These are phyloP conservation scores for Petromus typicus DNA, from an alignment of 2,113 vertebrate genomes.

Conservation along the genomic window DNA sequence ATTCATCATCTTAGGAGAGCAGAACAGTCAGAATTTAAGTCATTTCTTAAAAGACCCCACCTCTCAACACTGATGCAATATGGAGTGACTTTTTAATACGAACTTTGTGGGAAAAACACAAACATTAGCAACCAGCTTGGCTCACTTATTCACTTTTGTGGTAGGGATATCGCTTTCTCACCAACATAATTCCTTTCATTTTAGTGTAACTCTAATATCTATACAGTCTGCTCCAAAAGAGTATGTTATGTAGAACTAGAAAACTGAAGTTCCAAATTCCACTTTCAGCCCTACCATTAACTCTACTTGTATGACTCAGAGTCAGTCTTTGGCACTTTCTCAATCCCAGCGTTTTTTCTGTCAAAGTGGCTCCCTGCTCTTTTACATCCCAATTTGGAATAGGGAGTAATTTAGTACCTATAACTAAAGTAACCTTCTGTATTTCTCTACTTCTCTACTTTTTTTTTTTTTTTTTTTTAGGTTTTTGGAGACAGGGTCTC, in stretches of 20 bases:
- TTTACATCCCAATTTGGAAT: background rate
- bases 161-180: background rate
- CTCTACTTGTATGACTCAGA: background rate
- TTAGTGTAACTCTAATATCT: background rate
- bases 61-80: background rate
- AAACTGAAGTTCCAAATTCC: background rate
- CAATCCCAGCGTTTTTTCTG: slow-evolving; percentile 28
- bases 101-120: background rate
- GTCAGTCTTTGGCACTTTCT: slow-evolving; percentile 6
- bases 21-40: background rate
- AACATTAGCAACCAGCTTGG: background rate
- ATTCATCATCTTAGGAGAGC: background rate
- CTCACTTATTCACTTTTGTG: background rate
- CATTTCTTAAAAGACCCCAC: background rate
- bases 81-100: background rate
- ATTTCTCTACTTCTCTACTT: background rate
- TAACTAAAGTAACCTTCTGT: background rate
- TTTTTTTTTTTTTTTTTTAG: no score
- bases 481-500: no score
- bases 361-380: slow-evolving; percentile 21
- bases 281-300: background rate
- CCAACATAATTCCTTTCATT: background rate
- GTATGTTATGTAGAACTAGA: background rate
- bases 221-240: background rate
- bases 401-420: no score